Base-by-base conservation (phyloP, 2,888 invertebrate species). In the Zhuqinia jingwanae region DNA sequence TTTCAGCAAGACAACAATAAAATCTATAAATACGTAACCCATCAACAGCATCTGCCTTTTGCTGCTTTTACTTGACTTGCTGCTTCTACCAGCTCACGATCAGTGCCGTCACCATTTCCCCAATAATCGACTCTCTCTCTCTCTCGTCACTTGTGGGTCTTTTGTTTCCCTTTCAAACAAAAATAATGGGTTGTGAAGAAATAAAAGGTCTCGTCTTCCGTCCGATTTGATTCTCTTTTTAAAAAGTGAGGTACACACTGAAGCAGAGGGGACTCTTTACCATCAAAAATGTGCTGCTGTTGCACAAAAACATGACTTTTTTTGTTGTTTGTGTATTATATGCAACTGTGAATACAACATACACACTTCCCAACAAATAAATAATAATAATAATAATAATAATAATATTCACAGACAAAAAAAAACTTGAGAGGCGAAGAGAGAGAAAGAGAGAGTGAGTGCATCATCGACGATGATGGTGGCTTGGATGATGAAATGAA, bases 151-250 rank as follows among this genome's bases (percentile, higher is more conserved):
- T 36, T 36, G n/a, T n/a, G 36, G 8, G 17, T 58, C 83, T 76
- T 76, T 83, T 83, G 75, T 76, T 83, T 76, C 83, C 82, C 83
- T 53, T 81, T 76, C 47, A 76, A 83, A 75, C 13, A 45, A 15
- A 76, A 83, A 83, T 83, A 83, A 83, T 83, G 76, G 83, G 63
- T 83, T 83, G 73, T 79, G 73, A 85, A 75, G 70, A 70, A 84
- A 70, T 45, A 68, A 85, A 80, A 79, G 85, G 78, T 78, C 70
- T 77, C 47, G 73, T 76, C 80, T 86, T 86, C 81, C 86, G 77
- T 86, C 81, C 58, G 81, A 86, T 86, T 86, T 86, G 27, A 86
- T 86, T 86, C 85, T 53, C 75, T 79, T 78, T 84, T 56, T 82
- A 36, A 27, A 82, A 36, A 36, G 8, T 36, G 36, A 6, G 8